Evolutionary conservation across 2,797 vertebrate genomes (phyloP).

Genomic region (Rhabdomys pumilio): DNA sequence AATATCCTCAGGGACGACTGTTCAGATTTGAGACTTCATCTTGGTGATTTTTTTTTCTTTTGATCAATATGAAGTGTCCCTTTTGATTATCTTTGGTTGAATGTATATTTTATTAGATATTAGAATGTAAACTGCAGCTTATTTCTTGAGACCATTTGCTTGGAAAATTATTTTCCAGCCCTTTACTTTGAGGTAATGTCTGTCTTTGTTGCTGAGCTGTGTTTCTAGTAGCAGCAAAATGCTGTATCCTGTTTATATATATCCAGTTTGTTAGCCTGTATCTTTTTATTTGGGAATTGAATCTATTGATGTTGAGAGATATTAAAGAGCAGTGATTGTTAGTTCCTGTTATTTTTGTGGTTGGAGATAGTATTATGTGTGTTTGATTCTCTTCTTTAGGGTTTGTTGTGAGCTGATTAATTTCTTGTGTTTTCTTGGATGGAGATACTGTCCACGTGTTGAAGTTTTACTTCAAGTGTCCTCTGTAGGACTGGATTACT

Average conservation of each 20-base stretch:
- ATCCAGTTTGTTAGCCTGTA: background rate
- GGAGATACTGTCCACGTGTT: no score
- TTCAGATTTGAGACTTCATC: background rate
- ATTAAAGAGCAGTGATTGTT: background rate
- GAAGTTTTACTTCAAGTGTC: background rate
- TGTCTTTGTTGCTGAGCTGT: no score
- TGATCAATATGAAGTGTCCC: background rate
- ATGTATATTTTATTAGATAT: background rate
- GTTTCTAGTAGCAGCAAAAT: background rate
- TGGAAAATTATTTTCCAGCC: no score
- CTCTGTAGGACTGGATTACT: background rate
- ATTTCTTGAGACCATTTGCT: background rate
- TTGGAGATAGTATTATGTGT: no score
- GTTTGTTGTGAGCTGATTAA: background rate
- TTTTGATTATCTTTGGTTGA: background rate
- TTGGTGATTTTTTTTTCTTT: background rate
- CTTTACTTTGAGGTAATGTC: no score
- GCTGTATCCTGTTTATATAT: background rate
- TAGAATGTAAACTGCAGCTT: background rate
- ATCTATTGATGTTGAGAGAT: background rate
- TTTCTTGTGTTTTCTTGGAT: no score
- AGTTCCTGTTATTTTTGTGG: background rate
- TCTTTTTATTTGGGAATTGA: background rate
- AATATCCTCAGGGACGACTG: background rate
- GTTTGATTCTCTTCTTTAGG: background rate